These are phyloP conservation scores for Alligator mississippiensis DNA, from an alignment of 2,113 vertebrate species.

Conservation along the genomic window DNA sequence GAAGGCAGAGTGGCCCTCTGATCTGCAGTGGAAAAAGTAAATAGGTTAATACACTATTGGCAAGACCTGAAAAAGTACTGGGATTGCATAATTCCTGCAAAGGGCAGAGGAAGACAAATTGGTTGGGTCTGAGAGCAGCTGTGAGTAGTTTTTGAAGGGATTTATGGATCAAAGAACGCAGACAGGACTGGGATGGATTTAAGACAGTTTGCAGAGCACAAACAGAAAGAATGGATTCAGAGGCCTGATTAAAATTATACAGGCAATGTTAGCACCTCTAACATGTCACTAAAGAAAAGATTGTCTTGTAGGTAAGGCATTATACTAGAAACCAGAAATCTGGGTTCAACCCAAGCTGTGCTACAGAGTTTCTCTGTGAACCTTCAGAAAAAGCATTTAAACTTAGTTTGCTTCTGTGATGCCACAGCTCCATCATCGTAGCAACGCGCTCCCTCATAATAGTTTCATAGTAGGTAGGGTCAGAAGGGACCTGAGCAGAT, in stretches of 20 bases:
- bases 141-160: conserved; percentile 47
- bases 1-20: conserved; percentile 2
- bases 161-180: conserved; percentile 27
- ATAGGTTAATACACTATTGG: conserved; percentile 23
- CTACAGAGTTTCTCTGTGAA: conserved; percentile 23
- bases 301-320: neutral
- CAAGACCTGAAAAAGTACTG: neutral
- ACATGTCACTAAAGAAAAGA: conserved; percentile 25
- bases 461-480: too few species aligned
- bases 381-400: conserved; percentile 26
- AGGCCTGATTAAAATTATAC: conserved; percentile 42
- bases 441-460: too few species aligned
- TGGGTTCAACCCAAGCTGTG: conserved; percentile 49
- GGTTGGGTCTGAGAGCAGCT: conserved; percentile 8
- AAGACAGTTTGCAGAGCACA: conserved; percentile 3
- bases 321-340: neutral
- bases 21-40: conserved; percentile 1
- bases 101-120: conserved; percentile 17
- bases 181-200: conserved; percentile 9
- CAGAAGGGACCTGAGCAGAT: too few species aligned
- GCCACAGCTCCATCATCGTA: too few species aligned
- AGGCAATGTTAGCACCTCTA: conserved; percentile 25
- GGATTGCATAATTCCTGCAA: neutral
- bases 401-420: conserved; percentile 53
- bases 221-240: conserved; percentile 17